phyloP scores from a whole-genome alignment of 2,888 invertebrate species.

The Cantharis nigra region DNA sequence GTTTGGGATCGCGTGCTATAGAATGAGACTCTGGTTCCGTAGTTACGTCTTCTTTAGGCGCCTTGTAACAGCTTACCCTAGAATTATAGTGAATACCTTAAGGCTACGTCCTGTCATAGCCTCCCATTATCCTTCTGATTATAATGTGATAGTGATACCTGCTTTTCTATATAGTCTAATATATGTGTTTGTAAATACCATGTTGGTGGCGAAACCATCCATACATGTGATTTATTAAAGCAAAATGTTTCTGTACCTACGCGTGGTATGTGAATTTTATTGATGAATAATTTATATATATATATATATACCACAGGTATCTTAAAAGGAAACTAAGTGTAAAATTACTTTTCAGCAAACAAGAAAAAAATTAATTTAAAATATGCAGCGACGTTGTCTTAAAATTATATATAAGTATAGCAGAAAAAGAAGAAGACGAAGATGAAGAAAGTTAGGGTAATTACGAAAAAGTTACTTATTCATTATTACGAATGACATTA shows the following conservation, averaged over 20 bases:
- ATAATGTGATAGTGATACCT: slow-evolving; percentile 36
- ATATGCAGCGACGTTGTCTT: neutral
- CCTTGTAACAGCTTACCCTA: slow-evolving; percentile 48
- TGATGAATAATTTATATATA: slow-evolving; percentile 19
- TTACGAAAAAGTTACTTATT: neutral
- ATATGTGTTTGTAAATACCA: slow-evolving; percentile 49
- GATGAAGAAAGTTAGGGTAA: neutral
- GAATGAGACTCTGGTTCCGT: slow-evolving; percentile 39
- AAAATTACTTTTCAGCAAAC: neutral
- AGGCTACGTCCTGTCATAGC: slow-evolving; percentile 49
- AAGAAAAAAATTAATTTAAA: neutral
- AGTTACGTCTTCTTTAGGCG: slow-evolving; percentile 53
- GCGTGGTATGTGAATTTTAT: slow-evolving; percentile 14
- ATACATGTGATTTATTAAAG: slow-evolving; percentile 24
- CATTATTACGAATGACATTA: neutral
- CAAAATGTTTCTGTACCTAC: slow-evolving; percentile 11
- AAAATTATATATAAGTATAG: neutral
- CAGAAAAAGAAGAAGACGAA: neutral
- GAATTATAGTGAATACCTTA: slow-evolving; percentile 45
- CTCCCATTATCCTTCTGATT: slow-evolving; percentile 39
- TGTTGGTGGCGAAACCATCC: slow-evolving; percentile 43
- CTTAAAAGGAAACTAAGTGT: neutral
- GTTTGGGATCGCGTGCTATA: slow-evolving; percentile 22
- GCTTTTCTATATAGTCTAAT: slow-evolving; percentile 39
- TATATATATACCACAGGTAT: neutral